These are phyloP conservation scores for Ylistrum balloti DNA, from an alignment of 1,140 invertebrate species.

Conservation along the genomic window DNA sequence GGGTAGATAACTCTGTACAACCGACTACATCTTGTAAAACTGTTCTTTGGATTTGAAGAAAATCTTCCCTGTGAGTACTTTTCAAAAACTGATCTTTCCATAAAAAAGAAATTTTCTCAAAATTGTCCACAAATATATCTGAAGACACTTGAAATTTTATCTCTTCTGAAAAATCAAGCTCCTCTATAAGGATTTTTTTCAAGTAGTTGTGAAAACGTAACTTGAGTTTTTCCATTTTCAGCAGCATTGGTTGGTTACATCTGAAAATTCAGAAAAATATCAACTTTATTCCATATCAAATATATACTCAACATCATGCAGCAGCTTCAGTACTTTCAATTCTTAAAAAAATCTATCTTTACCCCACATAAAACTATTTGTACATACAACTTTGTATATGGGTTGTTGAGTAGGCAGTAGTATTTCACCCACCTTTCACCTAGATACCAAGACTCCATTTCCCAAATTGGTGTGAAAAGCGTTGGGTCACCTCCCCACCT, in stretches of 20 bases:
- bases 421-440: too few species aligned
- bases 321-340: too few species aligned
- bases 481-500: too few species aligned
- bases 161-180: background rate
- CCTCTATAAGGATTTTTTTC: background rate
- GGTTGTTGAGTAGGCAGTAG: too few species aligned
- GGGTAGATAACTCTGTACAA: slow-evolving; percentile 6
- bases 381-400: too few species aligned
- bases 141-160: slow-evolving; percentile 23
- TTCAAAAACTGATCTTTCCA: slow-evolving; percentile 23
- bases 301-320: too few species aligned
- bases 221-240: background rate
- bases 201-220: background rate
- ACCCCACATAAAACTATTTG: too few species aligned
- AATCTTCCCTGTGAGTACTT: slow-evolving; percentile 14
- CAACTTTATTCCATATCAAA: too few species aligned
- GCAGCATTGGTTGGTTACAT: background rate
- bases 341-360: too few species aligned
- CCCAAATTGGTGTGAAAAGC: too few species aligned
- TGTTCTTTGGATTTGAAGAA: background rate
- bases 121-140: background rate
- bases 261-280: background rate
- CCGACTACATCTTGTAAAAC: slow-evolving; percentile 21
- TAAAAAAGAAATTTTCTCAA: background rate
- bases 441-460: too few species aligned